Percentiles rank a stretch among this genome's conserved stretches.
These are phyloP conservation scores for Saturnia japonica DNA, from an alignment of 2,888 invertebrate genomes.

Conservation along the genomic window DNA sequence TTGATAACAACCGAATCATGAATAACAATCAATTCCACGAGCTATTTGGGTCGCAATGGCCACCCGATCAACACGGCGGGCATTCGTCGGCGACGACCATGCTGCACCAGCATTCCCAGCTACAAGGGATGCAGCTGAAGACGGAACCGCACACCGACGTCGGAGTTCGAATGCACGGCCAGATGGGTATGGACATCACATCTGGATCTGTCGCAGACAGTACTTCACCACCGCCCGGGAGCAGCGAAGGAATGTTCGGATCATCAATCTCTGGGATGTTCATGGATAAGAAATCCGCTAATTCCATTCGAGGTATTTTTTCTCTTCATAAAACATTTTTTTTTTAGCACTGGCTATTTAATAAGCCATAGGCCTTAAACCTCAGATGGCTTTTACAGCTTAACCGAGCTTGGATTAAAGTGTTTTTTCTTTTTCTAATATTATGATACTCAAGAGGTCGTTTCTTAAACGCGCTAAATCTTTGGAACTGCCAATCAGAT, in stretches of 20 bases:
- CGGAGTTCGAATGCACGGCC: conserved; percentile 59
- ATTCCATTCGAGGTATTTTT: conserved; percentile 84
- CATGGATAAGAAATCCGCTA: conserved; percentile 83
- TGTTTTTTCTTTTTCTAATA: no score
- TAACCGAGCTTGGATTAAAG: no score
- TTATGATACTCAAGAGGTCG: no score
- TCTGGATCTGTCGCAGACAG: conserved; percentile 81
- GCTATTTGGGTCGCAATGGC: conserved; percentile 78
- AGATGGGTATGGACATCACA: conserved; percentile 67
- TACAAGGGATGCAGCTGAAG: conserved; percentile 67
- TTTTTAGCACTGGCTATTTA: no score
- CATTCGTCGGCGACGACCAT: conserved; percentile 74
- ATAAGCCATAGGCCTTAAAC: no score
- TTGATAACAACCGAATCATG: conserved; percentile 55
- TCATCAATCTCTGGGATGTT: conserved; percentile 74
- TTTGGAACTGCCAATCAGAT: no score
- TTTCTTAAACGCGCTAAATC: not conserved
- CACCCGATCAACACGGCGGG: conserved; percentile 76
- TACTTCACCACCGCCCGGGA: conserved; percentile 82
- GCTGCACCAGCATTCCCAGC: conserved; percentile 61
- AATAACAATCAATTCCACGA: conserved; percentile 77
- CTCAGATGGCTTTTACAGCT: no score
- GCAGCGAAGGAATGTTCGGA: conserved; percentile 72
- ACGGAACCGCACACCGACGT: conserved; percentile 66
- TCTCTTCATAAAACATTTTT: conserved; percentile 17